Evolutionary conservation across 2,888 invertebrate genomes (phyloP), one percentile per base, ranked within the genome.

Genomic region (Vanessa cardui): DNA sequence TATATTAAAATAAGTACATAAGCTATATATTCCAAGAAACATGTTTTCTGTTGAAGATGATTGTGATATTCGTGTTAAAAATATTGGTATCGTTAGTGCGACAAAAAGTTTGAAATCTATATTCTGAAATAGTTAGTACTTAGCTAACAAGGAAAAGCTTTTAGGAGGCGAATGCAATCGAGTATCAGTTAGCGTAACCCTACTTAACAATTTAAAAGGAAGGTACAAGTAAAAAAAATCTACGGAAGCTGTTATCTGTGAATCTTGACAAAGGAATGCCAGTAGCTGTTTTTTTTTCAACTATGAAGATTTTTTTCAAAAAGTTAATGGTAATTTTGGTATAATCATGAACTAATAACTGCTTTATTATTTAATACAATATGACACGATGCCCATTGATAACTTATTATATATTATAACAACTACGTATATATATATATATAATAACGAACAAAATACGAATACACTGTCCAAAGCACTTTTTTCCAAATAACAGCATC

Each of bases 61-160:
- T 45, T 20, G 16, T n/a, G 7, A 63, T 9, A 58, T 62, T 61
- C 49, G 21, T 52, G 21, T 63, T 26, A 12, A 46, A 49, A 44
- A 63, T 56, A 59, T 49, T 39, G 59, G 39, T 44, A 63, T 60
- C 56, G 45, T 65, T 59, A 50, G 52, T 39, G 20, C 18, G 59
- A 62, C 46, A 50, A 65, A 60, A 56, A 60, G 52, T 15, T 33
- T 56, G 49, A 59, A 62, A 45, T 64, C 46, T 68, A 56, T 65
- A 58, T 63, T 50, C 65, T 33, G 8, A 46, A 68, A 68, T 63
- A 65, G 54, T 65, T 60, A 39, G 12, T 12, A 68, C 70, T 68
- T 50, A 56, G 63, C 60, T 60, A 68, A 71, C 71, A 71, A 61
- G 66, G 26, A 66, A 71, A 71, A 63, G 71, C 71, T 71, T 71